Evolutionary conservation across 2,797 vertebrate genomes (phyloP).

Genomic region (Mormyrus proboscirostris): DNA sequence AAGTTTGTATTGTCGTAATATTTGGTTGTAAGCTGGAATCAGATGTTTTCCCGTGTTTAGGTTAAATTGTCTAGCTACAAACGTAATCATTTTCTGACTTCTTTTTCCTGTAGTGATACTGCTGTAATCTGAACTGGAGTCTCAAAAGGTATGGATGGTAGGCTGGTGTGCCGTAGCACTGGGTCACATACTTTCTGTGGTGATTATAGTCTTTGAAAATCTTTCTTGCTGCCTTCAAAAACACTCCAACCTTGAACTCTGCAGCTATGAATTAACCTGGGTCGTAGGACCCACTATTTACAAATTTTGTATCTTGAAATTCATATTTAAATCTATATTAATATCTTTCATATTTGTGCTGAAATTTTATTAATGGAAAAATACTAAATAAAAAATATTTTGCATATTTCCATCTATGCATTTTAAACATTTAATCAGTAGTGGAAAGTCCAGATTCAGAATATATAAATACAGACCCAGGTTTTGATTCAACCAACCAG

Average conservation of each 20-base stretch:
- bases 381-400: neutral
- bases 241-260: neutral
- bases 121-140: neutral
- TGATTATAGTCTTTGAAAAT: constrained; percentile 14
- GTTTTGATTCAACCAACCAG: neutral
- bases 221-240: neutral
- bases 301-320: neutral
- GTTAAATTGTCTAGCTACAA: neutral
- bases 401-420: neutral
- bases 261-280: neutral
- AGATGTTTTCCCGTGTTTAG: neutral
- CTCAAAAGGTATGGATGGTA: neutral
- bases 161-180: neutral
- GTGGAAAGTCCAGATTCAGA: too few relatives aligned
- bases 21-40: neutral
- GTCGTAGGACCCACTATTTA: neutral
- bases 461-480: too few relatives aligned
- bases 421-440: too few relatives aligned
- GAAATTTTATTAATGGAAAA: neutral
- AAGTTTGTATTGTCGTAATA: neutral
- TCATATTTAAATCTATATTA: neutral
- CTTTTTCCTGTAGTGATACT: neutral
- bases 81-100: neutral
- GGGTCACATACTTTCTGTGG: neutral
- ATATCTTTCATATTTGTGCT: neutral